Conservation (phyloP, 2,797 vertebrate species). For the Podarcis siculus region DNA sequence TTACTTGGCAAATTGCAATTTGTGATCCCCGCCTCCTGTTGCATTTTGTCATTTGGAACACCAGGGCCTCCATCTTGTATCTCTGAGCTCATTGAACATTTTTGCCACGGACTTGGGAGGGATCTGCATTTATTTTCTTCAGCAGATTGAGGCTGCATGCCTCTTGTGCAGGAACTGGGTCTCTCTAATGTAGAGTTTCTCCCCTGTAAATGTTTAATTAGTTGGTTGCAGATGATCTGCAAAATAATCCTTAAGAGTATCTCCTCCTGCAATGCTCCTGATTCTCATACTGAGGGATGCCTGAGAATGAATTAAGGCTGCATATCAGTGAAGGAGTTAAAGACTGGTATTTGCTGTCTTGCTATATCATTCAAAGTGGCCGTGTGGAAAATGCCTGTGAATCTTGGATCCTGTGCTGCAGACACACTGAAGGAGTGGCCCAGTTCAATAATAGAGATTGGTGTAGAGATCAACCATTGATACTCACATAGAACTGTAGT, state of each 20-base stretch:
- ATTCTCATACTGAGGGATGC: not conserved
- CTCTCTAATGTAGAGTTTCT: not conserved
- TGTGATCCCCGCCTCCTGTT: not conserved
- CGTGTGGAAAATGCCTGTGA: not conserved
- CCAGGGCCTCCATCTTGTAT: constrained; percentile 42
- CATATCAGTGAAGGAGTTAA: not conserved
- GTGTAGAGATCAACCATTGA: not conserved
- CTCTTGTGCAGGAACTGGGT: not conserved
- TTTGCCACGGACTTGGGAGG: not conserved
- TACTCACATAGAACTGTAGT: not conserved
- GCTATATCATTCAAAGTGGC: not conserved
- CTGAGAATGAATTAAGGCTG: not conserved
- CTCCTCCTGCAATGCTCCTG: not conserved
- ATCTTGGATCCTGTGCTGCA: not conserved
- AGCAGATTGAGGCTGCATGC: not conserved
- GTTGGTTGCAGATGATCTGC: not conserved
- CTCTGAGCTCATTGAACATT: constrained; percentile 16
- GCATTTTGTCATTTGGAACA: constrained; percentile 38
- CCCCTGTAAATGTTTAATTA: not conserved
- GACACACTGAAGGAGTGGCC: not conserved
- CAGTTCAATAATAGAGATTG: not conserved
- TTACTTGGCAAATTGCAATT: not conserved
- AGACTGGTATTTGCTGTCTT: not conserved
- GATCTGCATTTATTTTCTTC: not conserved
- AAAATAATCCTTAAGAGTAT: not conserved